Conservation (phyloP, 2,797 vertebrate species). For the Sebastes iracundus region DNA sequence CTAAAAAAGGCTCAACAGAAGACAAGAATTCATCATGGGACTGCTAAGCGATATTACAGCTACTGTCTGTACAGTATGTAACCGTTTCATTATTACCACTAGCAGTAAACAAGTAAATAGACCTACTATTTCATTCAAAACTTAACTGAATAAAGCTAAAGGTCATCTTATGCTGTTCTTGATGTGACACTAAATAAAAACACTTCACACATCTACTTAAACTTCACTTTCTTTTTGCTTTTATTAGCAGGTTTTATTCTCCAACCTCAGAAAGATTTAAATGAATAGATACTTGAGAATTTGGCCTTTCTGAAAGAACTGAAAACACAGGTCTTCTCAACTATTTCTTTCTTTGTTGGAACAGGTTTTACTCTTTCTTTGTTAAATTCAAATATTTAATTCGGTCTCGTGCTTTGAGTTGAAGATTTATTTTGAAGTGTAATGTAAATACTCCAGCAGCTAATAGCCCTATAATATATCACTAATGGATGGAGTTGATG, state of each 20-base stretch:
- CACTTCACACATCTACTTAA: neutral
- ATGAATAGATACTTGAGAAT: neutral
- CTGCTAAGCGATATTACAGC: neutral
- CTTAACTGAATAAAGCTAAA: neutral
- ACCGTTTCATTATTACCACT: conserved; percentile 10
- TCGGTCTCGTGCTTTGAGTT: neutral
- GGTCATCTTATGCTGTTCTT: neutral
- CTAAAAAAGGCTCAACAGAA: conserved; percentile 29
- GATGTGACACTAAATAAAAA: conserved; percentile 19
- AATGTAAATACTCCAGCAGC: neutral
- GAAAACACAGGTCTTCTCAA: neutral
- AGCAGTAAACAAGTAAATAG: neutral
- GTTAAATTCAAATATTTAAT: neutral
- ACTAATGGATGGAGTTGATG: neutral
- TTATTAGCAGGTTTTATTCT: neutral
- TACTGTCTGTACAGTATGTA: conserved; percentile 7
- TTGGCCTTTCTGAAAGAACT: neutral
- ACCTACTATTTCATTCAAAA: neutral
- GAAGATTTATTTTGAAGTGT: neutral
- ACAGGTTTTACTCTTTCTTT: neutral
- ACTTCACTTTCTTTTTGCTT: neutral
- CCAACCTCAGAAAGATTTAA: neutral
- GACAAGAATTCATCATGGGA: conserved; percentile 7
- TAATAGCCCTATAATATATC: neutral
- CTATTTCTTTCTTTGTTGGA: neutral